phyloP scores from a whole-genome alignment of 2,113 vertebrate genomes.

The Takifugu bimaculatus region DNA sequence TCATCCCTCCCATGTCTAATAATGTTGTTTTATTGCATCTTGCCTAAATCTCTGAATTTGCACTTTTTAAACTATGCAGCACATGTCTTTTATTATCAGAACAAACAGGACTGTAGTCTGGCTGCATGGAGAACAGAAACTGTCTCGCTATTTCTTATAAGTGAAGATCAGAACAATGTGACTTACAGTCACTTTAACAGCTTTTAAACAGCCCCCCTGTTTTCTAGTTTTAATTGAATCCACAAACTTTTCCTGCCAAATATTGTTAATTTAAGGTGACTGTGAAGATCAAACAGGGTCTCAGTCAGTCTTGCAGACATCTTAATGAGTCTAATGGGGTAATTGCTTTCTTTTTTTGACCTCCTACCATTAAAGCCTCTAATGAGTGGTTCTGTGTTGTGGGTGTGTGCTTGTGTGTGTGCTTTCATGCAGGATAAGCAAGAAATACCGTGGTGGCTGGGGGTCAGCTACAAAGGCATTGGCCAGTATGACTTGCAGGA shows the following conservation, averaged over 20 bases:
- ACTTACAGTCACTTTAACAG: neutral
- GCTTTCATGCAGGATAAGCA: conserved; percentile 88
- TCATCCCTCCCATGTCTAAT: neutral
- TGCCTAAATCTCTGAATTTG: conserved; percentile 2
- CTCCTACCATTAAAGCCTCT: conserved; percentile 39
- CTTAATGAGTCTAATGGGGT: conserved; percentile 52
- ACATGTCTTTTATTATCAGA: neutral
- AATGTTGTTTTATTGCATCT: conserved; percentile 3
- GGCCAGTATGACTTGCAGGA: conserved; percentile 96
- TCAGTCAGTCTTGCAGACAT: conserved; percentile 27
- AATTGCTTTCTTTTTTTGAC: conserved; percentile 41
- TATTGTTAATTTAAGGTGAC: conserved; percentile 46
- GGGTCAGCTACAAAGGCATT: conserved; percentile 96
- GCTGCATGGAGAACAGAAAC: neutral
- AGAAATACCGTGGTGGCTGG: conserved; percentile 97
- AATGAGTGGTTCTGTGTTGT: conserved; percentile 29
- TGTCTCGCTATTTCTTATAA: neutral
- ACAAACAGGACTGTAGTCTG: neutral
- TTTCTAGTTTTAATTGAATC: conserved; percentile 3
- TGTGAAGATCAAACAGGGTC: conserved; percentile 57
- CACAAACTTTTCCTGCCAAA: conserved; percentile 26
- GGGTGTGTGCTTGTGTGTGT: conserved; percentile 7
- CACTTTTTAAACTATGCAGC: neutral
- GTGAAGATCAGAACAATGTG: too few species aligned
- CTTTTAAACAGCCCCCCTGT: neutral